phyloP scores from a whole-genome alignment of 2,888 invertebrate genomes.

The Oxystoma pomonae region DNA sequence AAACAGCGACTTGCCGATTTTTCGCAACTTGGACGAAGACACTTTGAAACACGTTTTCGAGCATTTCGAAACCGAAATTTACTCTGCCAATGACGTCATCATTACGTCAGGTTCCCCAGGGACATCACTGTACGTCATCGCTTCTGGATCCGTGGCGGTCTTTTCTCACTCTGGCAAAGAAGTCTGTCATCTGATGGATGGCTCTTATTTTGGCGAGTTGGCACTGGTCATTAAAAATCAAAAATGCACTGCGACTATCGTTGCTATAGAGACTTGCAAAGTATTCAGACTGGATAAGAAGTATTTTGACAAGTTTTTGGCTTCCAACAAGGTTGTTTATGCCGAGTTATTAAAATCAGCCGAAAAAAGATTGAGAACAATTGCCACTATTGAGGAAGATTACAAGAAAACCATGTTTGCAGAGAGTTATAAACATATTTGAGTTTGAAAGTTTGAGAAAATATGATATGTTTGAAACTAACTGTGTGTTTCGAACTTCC shows the following conservation, averaged over 20 bases:
- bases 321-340: slow-evolving; percentile 20
- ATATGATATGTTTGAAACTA: no score
- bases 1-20: background rate
- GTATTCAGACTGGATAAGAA: slow-evolving; percentile 55
- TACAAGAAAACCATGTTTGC: slow-evolving; percentile 27
- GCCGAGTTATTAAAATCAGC: slow-evolving; percentile 20
- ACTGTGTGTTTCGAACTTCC: no score
- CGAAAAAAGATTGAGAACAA: slow-evolving; percentile 19
- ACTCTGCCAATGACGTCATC: slow-evolving; percentile 57
- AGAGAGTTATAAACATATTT: slow-evolving; percentile 15
- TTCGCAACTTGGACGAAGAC: background rate
- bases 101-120: slow-evolving; percentile 56
- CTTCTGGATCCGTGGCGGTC: slow-evolving; percentile 58
- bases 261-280: slow-evolving; percentile 60
- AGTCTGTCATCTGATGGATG: slow-evolving; percentile 50
- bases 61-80: slow-evolving; percentile 54
- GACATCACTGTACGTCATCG: slow-evolving; percentile 61
- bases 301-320: slow-evolving; percentile 47
- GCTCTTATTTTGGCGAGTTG: slow-evolving; percentile 60
- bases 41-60: slow-evolving; percentile 46
- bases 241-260: slow-evolving; percentile 53
- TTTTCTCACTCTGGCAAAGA: slow-evolving; percentile 58
- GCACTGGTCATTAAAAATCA: slow-evolving; percentile 55
- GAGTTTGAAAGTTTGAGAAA: no score
- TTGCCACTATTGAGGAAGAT: slow-evolving; percentile 20